Evolutionary conservation across 1,140 invertebrate genomes (phyloP).

Genomic region (Orius laevigatus): DNA sequence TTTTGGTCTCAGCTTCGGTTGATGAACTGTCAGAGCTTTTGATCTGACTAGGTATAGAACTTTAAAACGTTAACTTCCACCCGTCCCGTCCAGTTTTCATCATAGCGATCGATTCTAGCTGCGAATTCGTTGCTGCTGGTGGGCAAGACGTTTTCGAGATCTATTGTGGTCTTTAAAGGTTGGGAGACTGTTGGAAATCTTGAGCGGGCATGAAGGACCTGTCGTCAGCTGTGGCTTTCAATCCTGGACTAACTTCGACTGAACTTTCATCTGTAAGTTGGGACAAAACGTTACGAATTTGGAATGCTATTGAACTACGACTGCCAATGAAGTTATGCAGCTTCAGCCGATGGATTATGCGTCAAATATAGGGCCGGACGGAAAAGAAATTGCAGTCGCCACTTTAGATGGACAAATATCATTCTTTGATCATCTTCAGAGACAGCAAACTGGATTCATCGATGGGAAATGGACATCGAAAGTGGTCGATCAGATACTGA

Average conservation of each 20-base stretch:
- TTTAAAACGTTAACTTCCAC: slow-evolving; percentile 90
- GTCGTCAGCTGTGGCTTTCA: slow-evolving; percentile 71
- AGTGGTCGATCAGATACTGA: slow-evolving; percentile 68
- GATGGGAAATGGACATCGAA: slow-evolving; percentile 78
- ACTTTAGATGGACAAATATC: slow-evolving; percentile 78
- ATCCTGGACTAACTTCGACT: slow-evolving; percentile 48
- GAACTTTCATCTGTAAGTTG: slow-evolving; percentile 76
- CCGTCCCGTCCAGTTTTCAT: slow-evolving; percentile 79
- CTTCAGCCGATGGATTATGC: slow-evolving; percentile 68
- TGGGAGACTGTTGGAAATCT: slow-evolving; percentile 73
- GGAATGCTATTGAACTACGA: slow-evolving; percentile 77
- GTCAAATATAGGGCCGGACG: slow-evolving; percentile 76
- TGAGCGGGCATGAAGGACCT: slow-evolving; percentile 85
- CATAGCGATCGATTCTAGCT: slow-evolving; percentile 67
- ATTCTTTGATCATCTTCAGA: slow-evolving; percentile 59
- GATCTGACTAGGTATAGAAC: slow-evolving; percentile 86
- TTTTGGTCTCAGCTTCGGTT: slow-evolving; percentile 73
- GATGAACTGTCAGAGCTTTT: slow-evolving; percentile 90
- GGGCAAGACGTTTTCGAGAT: slow-evolving; percentile 89
- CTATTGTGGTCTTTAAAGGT: slow-evolving; percentile 90
- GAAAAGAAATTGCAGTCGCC: slow-evolving; percentile 77
- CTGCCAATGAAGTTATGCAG: slow-evolving; percentile 65
- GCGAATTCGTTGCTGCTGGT: slow-evolving; percentile 84
- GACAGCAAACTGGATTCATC: slow-evolving; percentile 55
- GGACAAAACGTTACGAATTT: slow-evolving; percentile 84